Conservation (phyloP, 2,888 invertebrate species). For the Shargacucullia verbasci region DNA sequence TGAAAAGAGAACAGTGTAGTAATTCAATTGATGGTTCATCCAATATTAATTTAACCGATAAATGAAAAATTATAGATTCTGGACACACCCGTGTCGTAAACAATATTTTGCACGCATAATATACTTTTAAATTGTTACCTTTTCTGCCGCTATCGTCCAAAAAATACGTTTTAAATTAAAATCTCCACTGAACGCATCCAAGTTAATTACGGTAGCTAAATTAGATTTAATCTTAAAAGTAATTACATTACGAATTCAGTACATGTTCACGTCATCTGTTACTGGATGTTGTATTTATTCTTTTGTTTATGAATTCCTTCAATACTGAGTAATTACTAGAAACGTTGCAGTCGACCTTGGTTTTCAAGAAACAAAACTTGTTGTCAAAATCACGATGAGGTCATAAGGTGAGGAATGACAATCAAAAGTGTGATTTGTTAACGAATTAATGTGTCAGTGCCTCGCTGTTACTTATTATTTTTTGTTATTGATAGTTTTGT, state of each 20-base stretch:
- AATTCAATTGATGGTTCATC: too few relatives aligned
- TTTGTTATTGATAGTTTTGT: too few relatives aligned
- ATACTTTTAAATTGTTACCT: too few relatives aligned
- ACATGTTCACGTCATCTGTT: slow-evolving; percentile 21
- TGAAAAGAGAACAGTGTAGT: too few relatives aligned
- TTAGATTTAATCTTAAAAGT: slow-evolving; percentile 25
- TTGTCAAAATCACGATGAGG: slow-evolving; percentile 30
- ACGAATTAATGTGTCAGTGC: slow-evolving; percentile 19
- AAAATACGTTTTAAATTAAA: slow-evolving; percentile 2
- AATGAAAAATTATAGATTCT: too few relatives aligned
- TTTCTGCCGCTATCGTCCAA: too few relatives aligned
- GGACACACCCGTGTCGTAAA: too few relatives aligned
- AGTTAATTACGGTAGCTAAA: slow-evolving; percentile 17
- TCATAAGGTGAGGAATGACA: slow-evolving; percentile 27
- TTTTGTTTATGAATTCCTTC: slow-evolving; percentile 39
- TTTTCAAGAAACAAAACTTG: slow-evolving; percentile 19
- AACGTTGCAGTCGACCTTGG: slow-evolving; percentile 27
- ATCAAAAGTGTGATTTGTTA: slow-evolving; percentile 20
- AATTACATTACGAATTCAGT: slow-evolving; percentile 23
- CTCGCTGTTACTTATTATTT: not conserved
- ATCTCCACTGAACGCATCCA: not conserved
- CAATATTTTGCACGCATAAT: too few relatives aligned
- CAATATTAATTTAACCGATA: too few relatives aligned
- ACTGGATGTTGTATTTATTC: slow-evolving; percentile 21
- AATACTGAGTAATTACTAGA: slow-evolving; percentile 29